Evolutionary conservation across 1,140 invertebrate species (phyloP).

Genomic region (Platyura marginata): DNA sequence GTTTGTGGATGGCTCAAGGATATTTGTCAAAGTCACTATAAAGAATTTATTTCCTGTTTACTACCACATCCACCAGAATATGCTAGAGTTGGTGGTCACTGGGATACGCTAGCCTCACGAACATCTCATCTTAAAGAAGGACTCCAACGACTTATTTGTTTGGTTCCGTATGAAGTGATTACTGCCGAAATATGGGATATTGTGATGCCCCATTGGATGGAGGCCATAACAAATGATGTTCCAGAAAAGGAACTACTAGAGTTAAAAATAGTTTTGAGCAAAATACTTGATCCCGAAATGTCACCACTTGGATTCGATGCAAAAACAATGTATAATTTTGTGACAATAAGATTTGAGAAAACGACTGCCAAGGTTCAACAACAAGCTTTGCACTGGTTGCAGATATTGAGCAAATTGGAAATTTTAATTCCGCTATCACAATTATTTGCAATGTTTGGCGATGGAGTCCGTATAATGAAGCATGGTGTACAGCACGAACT

Average conservation of each 20-base stretch:
- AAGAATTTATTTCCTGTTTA: slow-evolving; percentile 61
- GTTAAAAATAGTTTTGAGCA: slow-evolving; percentile 83
- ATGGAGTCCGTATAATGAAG: slow-evolving; percentile 54
- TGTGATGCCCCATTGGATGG: slow-evolving; percentile 98
- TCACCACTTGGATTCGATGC: slow-evolving; percentile 86
- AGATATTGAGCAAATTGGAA: slow-evolving; percentile 76
- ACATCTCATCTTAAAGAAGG: slow-evolving; percentile 93
- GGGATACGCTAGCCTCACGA: slow-evolving; percentile 77
- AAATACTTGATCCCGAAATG: slow-evolving; percentile 93
- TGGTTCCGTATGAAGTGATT: slow-evolving; percentile 95
- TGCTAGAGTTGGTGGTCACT: slow-evolving; percentile 73
- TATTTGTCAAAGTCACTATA: slow-evolving; percentile 70
- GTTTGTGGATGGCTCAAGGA: slow-evolving; percentile 82
- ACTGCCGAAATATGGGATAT: slow-evolving; percentile 84
- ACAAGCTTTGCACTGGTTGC: slow-evolving; percentile 89
- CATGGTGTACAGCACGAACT: slow-evolving; percentile 26
- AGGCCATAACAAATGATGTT: slow-evolving; percentile 88
- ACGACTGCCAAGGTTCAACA: slow-evolving; percentile 75
- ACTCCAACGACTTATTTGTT: slow-evolving; percentile 74
- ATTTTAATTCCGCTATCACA: slow-evolving; percentile 73
- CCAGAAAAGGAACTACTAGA: slow-evolving; percentile 81
- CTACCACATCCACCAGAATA: slow-evolving; percentile 51
- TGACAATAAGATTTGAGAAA: slow-evolving; percentile 68
- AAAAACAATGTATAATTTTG: slow-evolving; percentile 89
- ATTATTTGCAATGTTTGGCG: slow-evolving; percentile 74